Evolutionary conservation across 2,113 vertebrate genomes (phyloP), one percentile per base, ranked within the genome.

Genomic region (Chrysochloris asiatica): DNA sequence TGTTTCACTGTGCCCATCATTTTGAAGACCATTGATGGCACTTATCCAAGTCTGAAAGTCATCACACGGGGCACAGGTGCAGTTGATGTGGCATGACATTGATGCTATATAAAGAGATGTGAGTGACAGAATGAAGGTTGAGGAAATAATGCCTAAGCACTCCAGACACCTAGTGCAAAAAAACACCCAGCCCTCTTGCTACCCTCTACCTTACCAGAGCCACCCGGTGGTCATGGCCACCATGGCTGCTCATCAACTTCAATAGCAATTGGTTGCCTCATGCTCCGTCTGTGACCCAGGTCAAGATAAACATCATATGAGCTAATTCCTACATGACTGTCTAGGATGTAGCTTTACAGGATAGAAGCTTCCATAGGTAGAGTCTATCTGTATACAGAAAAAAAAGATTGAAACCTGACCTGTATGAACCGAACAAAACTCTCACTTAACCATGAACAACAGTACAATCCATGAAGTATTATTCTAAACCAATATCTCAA

Each of bases 41-140:
- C 94, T 95, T 96, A 92, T 93, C 88, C 80, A 80, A 95, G 90
- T 82, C 91, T 87, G 91, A 93, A 92, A 94, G 91, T 89, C 95
- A 82, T 95, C 93, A 76, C 73, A 43, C 0, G 10, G 91, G 89
- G 81, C 92, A 71, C 95, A 95, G 93, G 91, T 94, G 96, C 96
- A 72, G 73, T 86, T 95, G 92, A 95, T 92, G 91, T 71, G 65
- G 87, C 92, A 43, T 95, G 95, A 92, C 93, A 93, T 89, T 87
- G 90, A 81, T 76, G 69, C 81, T 88, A 43, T 90, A 83, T 17
- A 67, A 88, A 94, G 72, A 69, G 43, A 89, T 7, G 11, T 91
- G 89, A 93, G 45, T 72, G 91, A 93, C 95, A 95, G 92, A 77
- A 8, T 71, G 61, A 50, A 94, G 84, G 91, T 36, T 54, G 52